phyloP scores from a whole-genome alignment of 2,797 vertebrate genomes.

The Peromyscus attwateri region DNA sequence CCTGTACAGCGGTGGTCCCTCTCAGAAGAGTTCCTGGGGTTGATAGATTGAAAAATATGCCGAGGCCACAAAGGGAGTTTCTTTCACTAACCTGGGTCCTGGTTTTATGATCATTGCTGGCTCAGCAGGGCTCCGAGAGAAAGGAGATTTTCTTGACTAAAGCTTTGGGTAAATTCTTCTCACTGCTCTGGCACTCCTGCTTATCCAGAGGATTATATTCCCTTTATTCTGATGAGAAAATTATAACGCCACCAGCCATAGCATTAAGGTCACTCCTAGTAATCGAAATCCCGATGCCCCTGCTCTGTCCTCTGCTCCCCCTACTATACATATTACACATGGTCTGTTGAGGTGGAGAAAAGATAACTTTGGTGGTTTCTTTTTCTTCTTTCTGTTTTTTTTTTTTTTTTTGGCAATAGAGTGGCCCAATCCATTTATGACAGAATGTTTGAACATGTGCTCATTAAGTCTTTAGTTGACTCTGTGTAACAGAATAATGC shows the following conservation, averaged over 20 bases:
- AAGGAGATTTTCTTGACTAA: background rate
- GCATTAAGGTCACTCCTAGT: background rate
- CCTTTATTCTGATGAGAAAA: background rate
- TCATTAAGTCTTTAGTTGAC: constrained; percentile 18
- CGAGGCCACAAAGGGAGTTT: background rate
- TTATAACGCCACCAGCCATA: background rate
- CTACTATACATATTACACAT: background rate
- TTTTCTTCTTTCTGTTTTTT: background rate
- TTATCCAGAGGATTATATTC: background rate
- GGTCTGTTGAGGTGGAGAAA: background rate
- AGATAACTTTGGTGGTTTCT: background rate
- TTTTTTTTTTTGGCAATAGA: background rate
- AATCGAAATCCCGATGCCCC: background rate
- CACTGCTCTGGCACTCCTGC: background rate
- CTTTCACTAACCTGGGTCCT: background rate
- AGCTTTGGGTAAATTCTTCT: background rate
- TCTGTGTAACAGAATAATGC: constrained; percentile 24
- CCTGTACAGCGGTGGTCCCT: rapidly evolving
- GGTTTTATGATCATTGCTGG: background rate
- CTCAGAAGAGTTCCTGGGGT: background rate
- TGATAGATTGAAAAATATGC: background rate
- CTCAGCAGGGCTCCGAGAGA: background rate
- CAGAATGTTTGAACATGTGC: constrained; percentile 46
- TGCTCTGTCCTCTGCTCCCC: rapidly evolving
- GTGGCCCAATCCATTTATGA: constrained; percentile 41